These are phyloP conservation scores for Acholoe squamosa DNA, from an alignment of 2,888 invertebrate genomes.

Conservation along the genomic window DNA sequence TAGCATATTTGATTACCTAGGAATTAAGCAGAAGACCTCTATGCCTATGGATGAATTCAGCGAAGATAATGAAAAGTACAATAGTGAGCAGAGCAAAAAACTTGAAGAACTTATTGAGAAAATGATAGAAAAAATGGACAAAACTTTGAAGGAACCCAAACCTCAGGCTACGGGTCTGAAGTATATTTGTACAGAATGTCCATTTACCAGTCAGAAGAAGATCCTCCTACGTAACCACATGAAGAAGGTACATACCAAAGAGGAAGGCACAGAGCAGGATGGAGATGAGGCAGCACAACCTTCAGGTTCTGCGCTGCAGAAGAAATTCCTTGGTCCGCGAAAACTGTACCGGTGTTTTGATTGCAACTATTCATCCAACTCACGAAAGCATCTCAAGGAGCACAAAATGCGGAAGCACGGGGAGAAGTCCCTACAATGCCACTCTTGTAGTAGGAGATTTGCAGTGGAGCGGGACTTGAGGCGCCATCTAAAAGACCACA, in stretches of 20 bases:
- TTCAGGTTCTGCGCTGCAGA: not conserved
- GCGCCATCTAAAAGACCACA: constrained; percentile 30
- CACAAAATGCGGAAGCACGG: constrained; percentile 41
- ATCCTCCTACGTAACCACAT: not conserved
- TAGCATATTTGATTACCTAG: constrained; percentile 44
- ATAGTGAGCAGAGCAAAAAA: constrained; percentile 56
- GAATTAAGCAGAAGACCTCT: constrained; percentile 29
- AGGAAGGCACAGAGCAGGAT: not conserved
- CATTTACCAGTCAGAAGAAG: constrained; percentile 42
- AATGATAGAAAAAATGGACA: constrained; percentile 58
- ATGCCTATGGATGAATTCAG: not conserved
- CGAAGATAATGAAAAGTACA: constrained; percentile 11
- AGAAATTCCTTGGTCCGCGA: constrained; percentile 30
- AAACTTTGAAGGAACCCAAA: constrained; percentile 13
- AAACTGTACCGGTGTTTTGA: constrained; percentile 46
- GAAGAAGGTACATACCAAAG: not conserved
- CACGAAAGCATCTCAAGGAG: constrained; percentile 50
- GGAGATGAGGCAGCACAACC: not conserved
- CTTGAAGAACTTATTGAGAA: constrained; percentile 55
- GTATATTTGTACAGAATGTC: constrained; percentile 51
- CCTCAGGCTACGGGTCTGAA: not conserved
- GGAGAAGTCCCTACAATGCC: constrained; percentile 39
- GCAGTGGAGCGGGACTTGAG: constrained; percentile 42
- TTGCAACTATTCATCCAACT: constrained; percentile 47
- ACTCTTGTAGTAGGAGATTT: constrained; percentile 5